phyloP scores from a whole-genome alignment of 2,888 invertebrate genomes.

The Andrena praecox region DNA sequence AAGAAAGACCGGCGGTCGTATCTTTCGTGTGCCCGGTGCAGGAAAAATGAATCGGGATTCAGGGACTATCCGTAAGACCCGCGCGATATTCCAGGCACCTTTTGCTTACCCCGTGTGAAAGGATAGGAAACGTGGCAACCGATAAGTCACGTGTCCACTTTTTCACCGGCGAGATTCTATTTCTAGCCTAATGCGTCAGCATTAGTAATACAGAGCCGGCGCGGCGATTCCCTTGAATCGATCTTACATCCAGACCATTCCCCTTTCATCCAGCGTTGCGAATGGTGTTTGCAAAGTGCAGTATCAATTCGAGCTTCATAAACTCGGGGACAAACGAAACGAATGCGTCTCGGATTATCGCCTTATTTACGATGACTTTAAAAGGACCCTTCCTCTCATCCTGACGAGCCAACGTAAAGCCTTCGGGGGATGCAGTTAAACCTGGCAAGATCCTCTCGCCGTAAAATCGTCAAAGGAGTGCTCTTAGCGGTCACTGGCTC shows the following conservation, averaged over 20 bases:
- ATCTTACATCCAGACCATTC: background rate
- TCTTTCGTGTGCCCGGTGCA: conserved; percentile 2
- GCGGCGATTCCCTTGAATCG: conserved; percentile 12
- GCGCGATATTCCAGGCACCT: conserved; percentile 19
- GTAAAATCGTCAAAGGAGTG: conserved; percentile 27
- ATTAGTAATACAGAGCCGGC: conserved; percentile 27
- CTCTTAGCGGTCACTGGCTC: conserved; percentile 12
- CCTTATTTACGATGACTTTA: conserved; percentile 36
- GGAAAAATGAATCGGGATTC: conserved; percentile 32
- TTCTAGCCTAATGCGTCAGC: conserved; percentile 15
- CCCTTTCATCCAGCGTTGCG: too few species aligned
- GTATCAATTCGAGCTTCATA: conserved; percentile 23
- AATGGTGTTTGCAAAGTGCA: background rate
- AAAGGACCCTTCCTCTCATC: conserved; percentile 1
- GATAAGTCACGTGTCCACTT: conserved; percentile 40
- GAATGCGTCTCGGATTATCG: conserved; percentile 24
- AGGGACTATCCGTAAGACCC: conserved; percentile 32
- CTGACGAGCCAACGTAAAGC: conserved; percentile 13
- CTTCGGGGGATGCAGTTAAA: conserved; percentile 20
- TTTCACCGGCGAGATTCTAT: conserved; percentile 13
- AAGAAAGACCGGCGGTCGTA: background rate
- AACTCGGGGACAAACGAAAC: conserved; percentile 14
- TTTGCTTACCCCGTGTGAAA: conserved; percentile 26
- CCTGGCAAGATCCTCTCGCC: conserved; percentile 1
- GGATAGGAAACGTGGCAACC: conserved; percentile 9